A percentile compares a stretch with the other conserved stretches of the same genome.
Conservation (phyloP, 2,888 invertebrate species). For the Periphyllus acericola region DNA sequence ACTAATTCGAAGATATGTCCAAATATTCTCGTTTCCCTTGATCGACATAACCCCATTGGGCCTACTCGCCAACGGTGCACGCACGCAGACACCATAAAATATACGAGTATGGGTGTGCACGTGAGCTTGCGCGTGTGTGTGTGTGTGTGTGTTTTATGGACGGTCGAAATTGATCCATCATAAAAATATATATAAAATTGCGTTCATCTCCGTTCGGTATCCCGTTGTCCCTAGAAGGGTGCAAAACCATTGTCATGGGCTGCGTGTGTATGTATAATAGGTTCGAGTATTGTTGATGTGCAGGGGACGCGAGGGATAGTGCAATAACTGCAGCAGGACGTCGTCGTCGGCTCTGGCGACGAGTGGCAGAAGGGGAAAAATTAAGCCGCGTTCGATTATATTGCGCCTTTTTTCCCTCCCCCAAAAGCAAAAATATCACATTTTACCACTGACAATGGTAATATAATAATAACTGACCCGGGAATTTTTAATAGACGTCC, state of each 20-base stretch:
- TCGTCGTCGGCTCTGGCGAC: background rate
- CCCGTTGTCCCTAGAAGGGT: background rate
- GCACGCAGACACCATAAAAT: background rate
- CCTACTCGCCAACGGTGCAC: background rate
- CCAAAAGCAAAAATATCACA: background rate
- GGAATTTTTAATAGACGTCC: conserved; percentile 31
- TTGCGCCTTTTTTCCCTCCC: conserved; percentile 33
- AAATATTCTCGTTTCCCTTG: background rate
- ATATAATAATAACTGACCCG: conserved; percentile 4
- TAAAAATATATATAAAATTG: conserved; percentile 48
- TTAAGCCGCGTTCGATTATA: conserved; percentile 52
- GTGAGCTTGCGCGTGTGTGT: background rate
- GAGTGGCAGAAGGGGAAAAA: background rate
- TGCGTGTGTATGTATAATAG: background rate
- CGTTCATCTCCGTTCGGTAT: conserved; percentile 27
- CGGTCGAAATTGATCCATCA: conserved; percentile 55
- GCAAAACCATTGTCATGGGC: conserved; percentile 46
- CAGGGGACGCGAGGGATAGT: background rate
- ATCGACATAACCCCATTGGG: background rate
- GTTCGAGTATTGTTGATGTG: background rate
- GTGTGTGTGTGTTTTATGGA: conserved; percentile 12
- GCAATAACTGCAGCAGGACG: conserved; percentile 25
- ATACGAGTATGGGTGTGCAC: background rate
- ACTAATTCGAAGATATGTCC: conserved; percentile 28
- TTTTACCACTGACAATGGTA: background rate